Percentiles rank a stretch among this genome's conserved stretches.
Conservation (phyloP, 1,140 invertebrate genomes). For the Tetramorium parvispinum region DNA sequence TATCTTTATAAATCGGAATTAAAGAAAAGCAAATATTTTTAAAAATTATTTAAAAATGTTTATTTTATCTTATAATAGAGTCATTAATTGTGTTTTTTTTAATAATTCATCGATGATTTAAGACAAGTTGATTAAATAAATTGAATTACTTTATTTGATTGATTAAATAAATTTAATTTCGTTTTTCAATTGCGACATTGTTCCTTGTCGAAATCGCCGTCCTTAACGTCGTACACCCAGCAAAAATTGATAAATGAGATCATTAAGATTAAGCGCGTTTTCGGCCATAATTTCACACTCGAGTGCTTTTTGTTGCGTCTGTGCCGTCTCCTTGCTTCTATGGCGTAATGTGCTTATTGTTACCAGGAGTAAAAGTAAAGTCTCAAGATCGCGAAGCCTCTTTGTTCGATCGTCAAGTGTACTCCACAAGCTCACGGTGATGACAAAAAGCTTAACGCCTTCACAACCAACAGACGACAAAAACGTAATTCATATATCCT, state of each 20-base stretch:
- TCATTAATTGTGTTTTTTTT: neutral
- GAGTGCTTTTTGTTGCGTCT: slow-evolving; percentile 34
- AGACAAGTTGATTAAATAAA: neutral
- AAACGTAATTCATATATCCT: slow-evolving; percentile 25
- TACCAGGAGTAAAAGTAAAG: slow-evolving; percentile 49
- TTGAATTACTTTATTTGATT: too few relatives aligned
- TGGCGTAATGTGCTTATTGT: slow-evolving; percentile 56
- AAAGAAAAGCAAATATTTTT: neutral
- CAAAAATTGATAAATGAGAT: slow-evolving; percentile 48
- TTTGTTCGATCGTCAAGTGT: slow-evolving; percentile 49
- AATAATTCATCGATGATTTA: neutral
- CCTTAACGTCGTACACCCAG: neutral
- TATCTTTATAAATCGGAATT: neutral
- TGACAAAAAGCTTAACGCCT: slow-evolving; percentile 51
- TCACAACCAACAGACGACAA: slow-evolving; percentile 17
- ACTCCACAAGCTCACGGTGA: slow-evolving; percentile 15
- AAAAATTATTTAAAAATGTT: neutral
- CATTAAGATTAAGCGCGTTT: slow-evolving; percentile 48
- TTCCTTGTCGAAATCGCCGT: neutral
- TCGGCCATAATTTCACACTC: slow-evolving; percentile 39
- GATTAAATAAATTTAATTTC: neutral
- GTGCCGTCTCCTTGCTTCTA: slow-evolving; percentile 4
- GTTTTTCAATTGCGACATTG: neutral
- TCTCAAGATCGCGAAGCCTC: slow-evolving; percentile 47
- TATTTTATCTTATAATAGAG: neutral